Conservation (phyloP, 2,888 invertebrate genomes). For the Mantis religiosa region DNA sequence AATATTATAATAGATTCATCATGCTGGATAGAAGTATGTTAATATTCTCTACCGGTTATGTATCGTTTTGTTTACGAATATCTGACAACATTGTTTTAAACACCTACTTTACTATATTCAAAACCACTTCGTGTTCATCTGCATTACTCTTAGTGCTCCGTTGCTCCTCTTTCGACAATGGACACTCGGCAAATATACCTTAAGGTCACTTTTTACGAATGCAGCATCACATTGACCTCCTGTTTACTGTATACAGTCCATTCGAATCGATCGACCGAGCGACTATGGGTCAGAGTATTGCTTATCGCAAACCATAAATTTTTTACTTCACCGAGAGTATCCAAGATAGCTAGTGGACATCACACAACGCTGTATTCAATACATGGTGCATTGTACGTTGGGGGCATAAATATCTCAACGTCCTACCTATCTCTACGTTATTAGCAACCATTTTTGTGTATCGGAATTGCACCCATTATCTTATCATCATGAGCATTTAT, state of each 20-base stretch:
- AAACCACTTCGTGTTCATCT: too few species aligned
- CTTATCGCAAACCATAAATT: not conserved
- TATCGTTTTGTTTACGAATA: too few species aligned
- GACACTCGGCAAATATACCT: too few species aligned
- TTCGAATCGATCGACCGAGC: not conserved
- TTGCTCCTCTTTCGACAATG: too few species aligned
- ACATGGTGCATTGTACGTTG: not conserved
- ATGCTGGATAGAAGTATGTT: too few species aligned
- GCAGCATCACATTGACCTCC: not conserved
- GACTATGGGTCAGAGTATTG: not conserved
- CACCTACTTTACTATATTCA: too few species aligned
- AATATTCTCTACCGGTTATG: too few species aligned
- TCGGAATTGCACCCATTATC: not conserved
- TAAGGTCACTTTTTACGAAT: not conserved
- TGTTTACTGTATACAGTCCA: not conserved
- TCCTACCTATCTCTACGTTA: not conserved
- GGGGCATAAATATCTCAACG: not conserved
- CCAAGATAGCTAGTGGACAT: not conserved
- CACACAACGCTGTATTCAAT: not conserved
- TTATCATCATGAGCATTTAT: not conserved
- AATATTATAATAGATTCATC: too few species aligned
- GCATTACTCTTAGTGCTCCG: too few species aligned
- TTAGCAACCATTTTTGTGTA: not conserved
- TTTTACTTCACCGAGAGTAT: not conserved
- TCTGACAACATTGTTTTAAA: too few species aligned